Conservation (phyloP, 2,797 vertebrate species). For the Astyanax mexicanus region DNA sequence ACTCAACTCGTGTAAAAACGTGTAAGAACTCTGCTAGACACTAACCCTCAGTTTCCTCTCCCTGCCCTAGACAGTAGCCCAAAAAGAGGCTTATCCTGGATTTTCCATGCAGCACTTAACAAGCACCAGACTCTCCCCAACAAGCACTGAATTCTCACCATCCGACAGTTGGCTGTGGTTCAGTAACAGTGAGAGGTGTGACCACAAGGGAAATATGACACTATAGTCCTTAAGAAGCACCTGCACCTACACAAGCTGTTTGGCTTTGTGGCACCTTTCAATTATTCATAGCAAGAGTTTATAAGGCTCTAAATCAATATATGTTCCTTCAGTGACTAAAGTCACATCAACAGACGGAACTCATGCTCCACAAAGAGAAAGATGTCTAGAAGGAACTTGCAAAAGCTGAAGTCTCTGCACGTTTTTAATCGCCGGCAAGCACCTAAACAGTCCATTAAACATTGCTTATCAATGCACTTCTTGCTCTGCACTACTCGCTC, state of each 20-base stretch:
- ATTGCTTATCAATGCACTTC: not conserved
- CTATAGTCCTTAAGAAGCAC: not conserved
- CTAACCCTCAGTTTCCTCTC: too few species aligned
- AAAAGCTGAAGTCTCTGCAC: not conserved
- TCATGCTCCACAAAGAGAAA: not conserved
- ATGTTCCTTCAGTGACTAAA: not conserved
- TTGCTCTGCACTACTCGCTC: not conserved
- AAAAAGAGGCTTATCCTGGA: not conserved
- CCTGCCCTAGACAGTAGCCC: too few species aligned
- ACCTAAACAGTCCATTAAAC: not conserved
- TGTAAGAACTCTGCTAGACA: too few species aligned
- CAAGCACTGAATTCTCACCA: not conserved
- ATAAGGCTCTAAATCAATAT: not conserved
- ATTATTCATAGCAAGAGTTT: not conserved
- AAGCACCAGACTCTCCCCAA: not conserved
- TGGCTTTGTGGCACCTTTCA: not conserved
- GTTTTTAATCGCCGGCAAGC: not conserved
- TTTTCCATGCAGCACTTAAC: not conserved
- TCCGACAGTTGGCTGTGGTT: not conserved
- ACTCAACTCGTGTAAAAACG: too few species aligned
- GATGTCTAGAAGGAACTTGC: not conserved
- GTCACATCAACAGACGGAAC: not conserved
- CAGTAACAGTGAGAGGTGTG: not conserved
- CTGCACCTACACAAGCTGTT: not conserved
- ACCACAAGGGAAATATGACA: constrained; percentile 1